Percentiles rank a stretch among this genome's conserved stretches.
These are phyloP conservation scores for Embidobia sp. DNA, from an alignment of 2,888 invertebrate genomes.

Conservation along the genomic window DNA sequence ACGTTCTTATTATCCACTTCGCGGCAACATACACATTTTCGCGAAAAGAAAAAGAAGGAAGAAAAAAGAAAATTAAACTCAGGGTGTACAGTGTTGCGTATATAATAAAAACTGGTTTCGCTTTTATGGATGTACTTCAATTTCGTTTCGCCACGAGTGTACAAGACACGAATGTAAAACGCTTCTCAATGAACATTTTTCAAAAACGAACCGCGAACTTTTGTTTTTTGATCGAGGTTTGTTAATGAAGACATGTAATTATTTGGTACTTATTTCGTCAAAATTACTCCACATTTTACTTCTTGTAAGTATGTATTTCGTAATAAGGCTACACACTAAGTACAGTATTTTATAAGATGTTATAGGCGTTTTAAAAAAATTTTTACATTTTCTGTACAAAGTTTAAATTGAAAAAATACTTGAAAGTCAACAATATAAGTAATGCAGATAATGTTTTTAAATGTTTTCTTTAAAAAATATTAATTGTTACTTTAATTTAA, in stretches of 20 bases:
- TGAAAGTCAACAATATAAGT: no score
- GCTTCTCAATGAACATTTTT: slow-evolving; percentile 18
- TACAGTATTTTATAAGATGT: no score
- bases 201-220: neutral
- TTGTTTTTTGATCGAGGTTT: neutral
- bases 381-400: no score
- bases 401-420: no score
- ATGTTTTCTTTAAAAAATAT: no score
- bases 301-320: neutral
- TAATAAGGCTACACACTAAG: no score
- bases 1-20: slow-evolving; percentile 37
- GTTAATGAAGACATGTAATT: slow-evolving; percentile 19
- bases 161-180: slow-evolving; percentile 16
- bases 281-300: neutral
- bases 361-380: no score
- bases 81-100: slow-evolving; percentile 12
- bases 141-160: slow-evolving; percentile 14
- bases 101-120: slow-evolving; percentile 38
- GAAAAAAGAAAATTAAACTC: slow-evolving; percentile 19
- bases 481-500: no score
- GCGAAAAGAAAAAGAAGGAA: neutral
- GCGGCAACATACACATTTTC: slow-evolving; percentile 24
- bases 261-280: slow-evolving; percentile 3
- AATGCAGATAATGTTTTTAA: no score
- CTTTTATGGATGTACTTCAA: slow-evolving; percentile 42